phyloP scores from a whole-genome alignment of 2,113 vertebrate genomes.

The Chaetodon auriga region DNA sequence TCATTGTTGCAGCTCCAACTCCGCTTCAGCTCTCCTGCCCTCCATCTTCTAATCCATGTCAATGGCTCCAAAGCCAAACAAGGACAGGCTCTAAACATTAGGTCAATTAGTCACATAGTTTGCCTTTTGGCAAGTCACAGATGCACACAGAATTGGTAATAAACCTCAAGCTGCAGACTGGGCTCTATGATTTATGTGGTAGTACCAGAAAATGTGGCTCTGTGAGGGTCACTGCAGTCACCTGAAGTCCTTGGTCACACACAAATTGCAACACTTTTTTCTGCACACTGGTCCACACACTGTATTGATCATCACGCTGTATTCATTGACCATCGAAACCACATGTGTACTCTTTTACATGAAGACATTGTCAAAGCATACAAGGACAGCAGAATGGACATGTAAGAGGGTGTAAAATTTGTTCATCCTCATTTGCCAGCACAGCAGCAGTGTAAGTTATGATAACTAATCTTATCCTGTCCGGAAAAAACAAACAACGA shows the following conservation, averaged over 20 bases:
- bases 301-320: conserved; percentile 1
- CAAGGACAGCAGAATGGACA: not conserved
- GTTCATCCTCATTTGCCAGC: not conserved
- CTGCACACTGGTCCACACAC: conserved; percentile 1
- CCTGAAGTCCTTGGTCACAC: conserved; percentile 45
- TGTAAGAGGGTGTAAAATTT: not conserved
- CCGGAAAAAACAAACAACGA: not conserved
- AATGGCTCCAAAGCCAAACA: conserved; percentile 60
- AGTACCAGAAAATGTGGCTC: conserved; percentile 35
- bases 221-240: conserved; percentile 45
- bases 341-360: not conserved
- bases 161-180: conserved; percentile 57
- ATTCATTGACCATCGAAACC: not conserved
- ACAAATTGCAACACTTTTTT: conserved; percentile 15
- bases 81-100: conserved; percentile 63
- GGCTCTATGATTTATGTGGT: conserved; percentile 59
- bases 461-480: not conserved
- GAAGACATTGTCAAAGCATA: not conserved
- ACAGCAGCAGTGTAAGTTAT: conserved; percentile 2
- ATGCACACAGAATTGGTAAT: conserved; percentile 65
- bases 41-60: conserved; percentile 55
- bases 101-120: conserved; percentile 74
- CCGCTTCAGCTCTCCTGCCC: conserved; percentile 5
- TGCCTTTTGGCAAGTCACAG: conserved; percentile 70
- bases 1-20: conserved; percentile 39